Evolutionary conservation across 1,140 invertebrate species (phyloP), one percentile per base, ranked within the genome.

Genomic region (Euwallacea similis): DNA sequence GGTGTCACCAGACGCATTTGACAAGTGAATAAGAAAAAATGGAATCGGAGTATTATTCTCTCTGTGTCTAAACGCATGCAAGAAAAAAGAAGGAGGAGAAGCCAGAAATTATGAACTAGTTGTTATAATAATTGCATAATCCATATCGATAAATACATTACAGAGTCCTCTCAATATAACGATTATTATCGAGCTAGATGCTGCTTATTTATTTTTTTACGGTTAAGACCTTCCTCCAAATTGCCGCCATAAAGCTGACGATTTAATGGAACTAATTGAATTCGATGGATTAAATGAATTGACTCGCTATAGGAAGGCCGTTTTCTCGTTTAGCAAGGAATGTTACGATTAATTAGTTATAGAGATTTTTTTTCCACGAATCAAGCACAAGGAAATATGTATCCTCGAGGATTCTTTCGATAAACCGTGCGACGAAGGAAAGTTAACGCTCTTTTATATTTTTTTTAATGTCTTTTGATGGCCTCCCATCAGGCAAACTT

Each of bases 221-320:
- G 21, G 21, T 33, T 33, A 33, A 33, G 21, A 33, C 21, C 21
- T 33, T 33, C 21, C 21, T 33, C 21, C 42, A 11, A 63, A 46
- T 63, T n/a, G 61, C 61, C 16, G 61, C 44, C 42, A 33, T 63
- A 63, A 63, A 63, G 61, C n/a, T 15, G 42, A 42, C 61, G 42
- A 63, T 63, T 63, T 46, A 63, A 63, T 63, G 61, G 44, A 63
- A 63, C 61, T 63, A 63, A 63, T 63, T 63, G 61, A 63, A 63
- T 63, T 63, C 43, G 61, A 46, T 41, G 42, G 61, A 63, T 63
- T 47, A 44, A 63, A 21, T 63, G 61, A 63, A 63, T 63, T 47
- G 16, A 7, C 61, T 15, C 61, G 43, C 9, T 21, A 16, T 11
- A n/a, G 41, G 42, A 63, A 63, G 43, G 61, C 13, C 61, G 10